Base-by-base conservation (phyloP, 2,888 invertebrate genomes). In the Leptinotarsa tumamoca region DNA sequence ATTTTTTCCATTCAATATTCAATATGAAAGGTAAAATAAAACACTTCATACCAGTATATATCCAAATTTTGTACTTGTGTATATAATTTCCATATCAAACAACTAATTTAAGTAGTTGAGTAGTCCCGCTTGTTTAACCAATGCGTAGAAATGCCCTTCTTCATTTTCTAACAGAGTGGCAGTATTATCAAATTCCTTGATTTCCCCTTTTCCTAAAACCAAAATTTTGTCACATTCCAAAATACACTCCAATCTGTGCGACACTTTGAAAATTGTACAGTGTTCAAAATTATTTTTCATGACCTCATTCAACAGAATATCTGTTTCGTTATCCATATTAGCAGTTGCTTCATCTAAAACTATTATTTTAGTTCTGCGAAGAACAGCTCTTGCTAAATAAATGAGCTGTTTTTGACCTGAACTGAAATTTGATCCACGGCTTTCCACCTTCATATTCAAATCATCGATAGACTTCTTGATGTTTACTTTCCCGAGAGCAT, bases 71-170 rank as follows among this genome's bases (percentile, higher is more conserved):
- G 7, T 33, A 33, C 7, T 33, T 7, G 33, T 33, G 1, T 33
- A 33, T 33, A 33, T 33, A 7, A 52, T 52, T 52, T 52, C n/a
- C 43, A 52, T 2, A 52, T 52, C 52, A 52, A 15, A 23, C 3
- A 58, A 58, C 21, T 23, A 58, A 58, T 58, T 58, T 4, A 58
- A 58, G 4, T 75, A 72, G 63, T 77, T 77, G 14, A 77, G 67
- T 63, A 92, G 92, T 15, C 94, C 94, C 0, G 93, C 93, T 83
- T 94, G 92, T 66, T 93, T 91, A 1, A 95, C 93, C 82, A 95
- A 88, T 17, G 90, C 88, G 80, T 92, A 92, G 84, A 95, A 92
- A 73, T 91, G 90, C 0, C 94, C 92, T 2, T 88, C 88, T 80
- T 89, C 88, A 82, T 91, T 90, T 23, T 91, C 89, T 72, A 95